A percentile compares a stretch with the other conserved stretches of the same genome.
Conservation (phyloP, 2,113 vertebrate species). For the Tenrec ecaudatus region DNA sequence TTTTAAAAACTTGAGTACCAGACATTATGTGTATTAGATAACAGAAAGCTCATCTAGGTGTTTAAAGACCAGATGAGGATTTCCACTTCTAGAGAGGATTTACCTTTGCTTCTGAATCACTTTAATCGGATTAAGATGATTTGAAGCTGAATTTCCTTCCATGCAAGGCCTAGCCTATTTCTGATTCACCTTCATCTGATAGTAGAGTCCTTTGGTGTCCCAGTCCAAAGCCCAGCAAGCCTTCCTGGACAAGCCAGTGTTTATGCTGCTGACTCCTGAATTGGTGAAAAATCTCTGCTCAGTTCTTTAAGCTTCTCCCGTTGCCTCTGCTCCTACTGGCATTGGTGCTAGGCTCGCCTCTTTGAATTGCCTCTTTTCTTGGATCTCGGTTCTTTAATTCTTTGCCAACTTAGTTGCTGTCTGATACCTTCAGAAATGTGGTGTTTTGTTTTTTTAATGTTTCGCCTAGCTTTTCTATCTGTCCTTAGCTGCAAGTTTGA, state of each 20-base stretch:
- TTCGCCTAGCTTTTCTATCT: slow-evolving; percentile 23
- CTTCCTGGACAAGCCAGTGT: background rate
- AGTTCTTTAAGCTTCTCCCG: background rate
- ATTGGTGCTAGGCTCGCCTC: background rate
- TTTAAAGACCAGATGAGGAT: slow-evolving; percentile 36
- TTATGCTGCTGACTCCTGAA: background rate
- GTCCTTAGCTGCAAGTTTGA: background rate
- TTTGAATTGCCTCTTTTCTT: background rate
- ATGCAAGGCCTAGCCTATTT: background rate
- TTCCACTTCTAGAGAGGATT: slow-evolving; percentile 24
- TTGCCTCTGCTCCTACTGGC: background rate
- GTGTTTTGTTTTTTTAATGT: background rate
- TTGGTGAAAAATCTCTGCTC: slow-evolving; percentile 14
- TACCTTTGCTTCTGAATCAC: slow-evolving; percentile 17
- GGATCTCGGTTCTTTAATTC: slow-evolving; percentile 24
- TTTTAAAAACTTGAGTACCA: slow-evolving; percentile 21
- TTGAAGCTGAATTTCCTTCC: slow-evolving; percentile 9
- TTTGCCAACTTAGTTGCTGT: slow-evolving; percentile 4
- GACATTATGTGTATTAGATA: background rate
- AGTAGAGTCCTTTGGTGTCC: background rate
- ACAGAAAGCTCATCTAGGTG: background rate
- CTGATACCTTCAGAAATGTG: slow-evolving; percentile 36
- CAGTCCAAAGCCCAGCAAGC: background rate
- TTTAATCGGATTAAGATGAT: slow-evolving; percentile 32
- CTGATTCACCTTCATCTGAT: background rate